Evolutionary conservation across 2,113 vertebrate genomes (phyloP), one percentile per base, ranked within the genome.

Genomic region (Triplophysa siluroides): DNA sequence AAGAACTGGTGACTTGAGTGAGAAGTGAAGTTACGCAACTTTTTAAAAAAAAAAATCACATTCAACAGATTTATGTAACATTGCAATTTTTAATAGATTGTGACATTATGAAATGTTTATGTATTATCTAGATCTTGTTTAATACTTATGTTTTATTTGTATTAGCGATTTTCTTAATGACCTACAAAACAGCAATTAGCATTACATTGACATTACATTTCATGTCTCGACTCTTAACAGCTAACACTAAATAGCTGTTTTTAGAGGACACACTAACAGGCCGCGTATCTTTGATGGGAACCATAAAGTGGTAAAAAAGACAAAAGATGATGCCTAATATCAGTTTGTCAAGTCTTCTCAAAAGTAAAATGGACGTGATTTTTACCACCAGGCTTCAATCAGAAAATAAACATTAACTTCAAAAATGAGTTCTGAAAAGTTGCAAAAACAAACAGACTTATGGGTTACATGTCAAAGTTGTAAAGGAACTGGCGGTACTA

Each of bases 1-100:
- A 60, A 19, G 7, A 78, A 29, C 41, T 3, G 16, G n/a, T 9
- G 5, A 79, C 24, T 24, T 73, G 8, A 63, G 23, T 26, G 16
- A 61, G 21, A 18, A 26, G 2, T 29, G 33, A 56, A 38, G 9
- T 19, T 33, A 33, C 68, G 21, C 14, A 6, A 18, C 72, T 75
- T 74, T 70, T 29, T 8, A 26, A 21, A 41, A 19, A 65, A 19
- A 3, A 58, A 9, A n/a, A 58, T n/a, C 7, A 58, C 14, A 0
- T 61, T 38, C 43, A 43, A 23, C 9, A 21, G 38, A 33, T 73
- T 73, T 45, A 62, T 45, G 71, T 24, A 74, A 61, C 71, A 61
- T 23, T 16, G n/a, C 9, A 18, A 18, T 45, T 45, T 54, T 71
- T 68, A 47, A 68, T 21, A 23, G 10, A 16, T 58, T 16, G 11